These are phyloP conservation scores for Perizoma flavofasciatum DNA, from an alignment of 2,888 invertebrate species.

Conservation along the genomic window DNA sequence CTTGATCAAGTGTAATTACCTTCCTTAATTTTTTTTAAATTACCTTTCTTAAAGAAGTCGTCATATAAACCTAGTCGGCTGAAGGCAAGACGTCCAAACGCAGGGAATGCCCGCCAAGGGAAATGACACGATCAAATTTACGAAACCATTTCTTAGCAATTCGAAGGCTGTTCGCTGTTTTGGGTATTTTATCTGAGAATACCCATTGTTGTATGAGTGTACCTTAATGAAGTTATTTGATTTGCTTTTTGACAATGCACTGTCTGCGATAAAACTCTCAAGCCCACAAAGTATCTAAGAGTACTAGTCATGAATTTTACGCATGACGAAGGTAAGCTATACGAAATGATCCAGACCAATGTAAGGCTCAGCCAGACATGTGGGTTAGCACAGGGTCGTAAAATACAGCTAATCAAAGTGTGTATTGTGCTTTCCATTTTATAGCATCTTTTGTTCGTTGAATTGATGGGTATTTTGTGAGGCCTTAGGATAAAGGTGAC, in stretches of 20 bases:
- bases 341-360: conserved; percentile 4
- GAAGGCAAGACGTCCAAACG: conserved; percentile 49
- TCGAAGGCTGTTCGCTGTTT: conserved; percentile 52
- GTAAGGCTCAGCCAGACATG: conserved; percentile 7
- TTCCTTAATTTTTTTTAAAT: no score
- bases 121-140: conserved; percentile 63
- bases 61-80: conserved; percentile 29
- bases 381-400: conserved; percentile 13
- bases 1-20: no score
- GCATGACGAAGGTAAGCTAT: background rate
- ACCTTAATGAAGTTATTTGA: background rate
- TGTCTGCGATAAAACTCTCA: no score
- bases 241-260: no score
- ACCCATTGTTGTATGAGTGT: conserved; percentile 30
- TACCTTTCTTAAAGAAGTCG: background rate
- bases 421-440: conserved; percentile 14
- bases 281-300: no score
- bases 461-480: conserved; percentile 5
- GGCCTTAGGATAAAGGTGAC: background rate
- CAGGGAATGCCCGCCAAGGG: conserved; percentile 51
- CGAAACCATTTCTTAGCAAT: conserved; percentile 51
- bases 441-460: conserved; percentile 14
- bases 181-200: conserved; percentile 46
- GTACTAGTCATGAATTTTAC: no score
- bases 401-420: conserved; percentile 12